Evolutionary conservation across 2,888 invertebrate genomes (phyloP), one percentile per base, ranked within the genome.

Genomic region (Dioctria linearis): DNA sequence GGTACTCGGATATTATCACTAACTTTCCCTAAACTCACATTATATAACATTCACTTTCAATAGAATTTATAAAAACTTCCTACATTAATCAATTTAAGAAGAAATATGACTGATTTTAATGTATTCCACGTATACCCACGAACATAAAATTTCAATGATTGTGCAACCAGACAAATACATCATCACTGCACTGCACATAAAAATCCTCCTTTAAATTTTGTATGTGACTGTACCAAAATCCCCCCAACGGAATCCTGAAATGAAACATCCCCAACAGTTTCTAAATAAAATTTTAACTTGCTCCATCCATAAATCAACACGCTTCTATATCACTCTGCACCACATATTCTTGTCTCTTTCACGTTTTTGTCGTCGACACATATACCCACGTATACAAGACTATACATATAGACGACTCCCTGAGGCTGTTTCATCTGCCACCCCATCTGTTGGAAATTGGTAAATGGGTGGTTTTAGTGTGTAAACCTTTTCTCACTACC

Each of bases 301-400:
- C 79, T 61, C 46, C 75, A 78, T 76, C 71, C 65, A 80, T 82
- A 82, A 82, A 80, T 82, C 82, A 82, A 78, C 82, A 80, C 73
- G 76, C 67, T 78, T 65, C 79, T 79, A 65, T 79, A 76, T 79
- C 67, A 82, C 75, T 79, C 76, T 80, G 42, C 79, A 65, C 79
- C 65, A 79, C 80, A 78, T 67, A 67, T 67, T 43, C 66, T 37
- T 25, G 25, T 37, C 40, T 37, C 65, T 65, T 9, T 59, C 39
- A 51, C 51, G 8, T 51, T 39, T 25, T 25, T 25, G 25, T 25
- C 25, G 25, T 25, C 25, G 25, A 25, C 25, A 25, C 25, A 25
- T 25, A 25, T 25, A 25, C n/a, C n/a, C n/a, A n/a, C 25, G 25
- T 25, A 25, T 2, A 25, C 25, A 25, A 25, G 25, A 25, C 25